Evolutionary conservation across 2,113 vertebrate genomes (phyloP), one percentile per base, ranked within the genome.

Genomic region (Cichladusa arquata): DNA sequence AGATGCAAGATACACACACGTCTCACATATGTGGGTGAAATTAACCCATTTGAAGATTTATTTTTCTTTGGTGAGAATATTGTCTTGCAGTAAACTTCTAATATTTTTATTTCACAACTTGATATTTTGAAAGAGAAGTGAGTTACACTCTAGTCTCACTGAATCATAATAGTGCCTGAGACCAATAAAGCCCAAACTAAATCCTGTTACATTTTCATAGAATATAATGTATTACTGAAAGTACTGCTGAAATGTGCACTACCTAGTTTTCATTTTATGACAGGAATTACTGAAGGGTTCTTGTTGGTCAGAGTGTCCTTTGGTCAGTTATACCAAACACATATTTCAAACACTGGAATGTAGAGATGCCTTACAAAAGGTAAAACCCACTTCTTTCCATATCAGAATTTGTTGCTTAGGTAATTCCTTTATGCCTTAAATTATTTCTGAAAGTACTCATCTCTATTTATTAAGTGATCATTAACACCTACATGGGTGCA

Each of bases 1-100:
- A 86, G 18, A 20, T 28, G 12, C 79, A 57, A 53, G 13, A 48
- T 54, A 12, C 4, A 51, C 11, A 34, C 2, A 13, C 0, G 0
- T 4, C 8, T 29, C 13, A 56, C 8, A 36, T 38, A 44, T 7
- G n/a, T 14, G 38, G 22, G 28, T 4, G 16, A 79, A 22, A 62
- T 74, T 40, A 65, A 66, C 2, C 4, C 3, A 36, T 80, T n/a
- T 53, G 22, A 82, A 45, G 3, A 8, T 28, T 40, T 19, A 3
- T 34, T 48, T 56, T 47, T 36, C 20, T 64, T 25, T 31, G 6
- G 18, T 16, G 4, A 58, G 25, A 81, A 22, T 36, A 60, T 3
- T 61, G 2, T 42, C 11, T 73, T 45, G 22, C 2, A 53, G 12
- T n/a, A 22, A 69, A 26, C 7, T 72, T 72, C 8, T 33, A 66